These are phyloP conservation scores for Tigriopus californicus DNA, from an alignment of 2,888 invertebrate species.

Conservation along the genomic window DNA sequence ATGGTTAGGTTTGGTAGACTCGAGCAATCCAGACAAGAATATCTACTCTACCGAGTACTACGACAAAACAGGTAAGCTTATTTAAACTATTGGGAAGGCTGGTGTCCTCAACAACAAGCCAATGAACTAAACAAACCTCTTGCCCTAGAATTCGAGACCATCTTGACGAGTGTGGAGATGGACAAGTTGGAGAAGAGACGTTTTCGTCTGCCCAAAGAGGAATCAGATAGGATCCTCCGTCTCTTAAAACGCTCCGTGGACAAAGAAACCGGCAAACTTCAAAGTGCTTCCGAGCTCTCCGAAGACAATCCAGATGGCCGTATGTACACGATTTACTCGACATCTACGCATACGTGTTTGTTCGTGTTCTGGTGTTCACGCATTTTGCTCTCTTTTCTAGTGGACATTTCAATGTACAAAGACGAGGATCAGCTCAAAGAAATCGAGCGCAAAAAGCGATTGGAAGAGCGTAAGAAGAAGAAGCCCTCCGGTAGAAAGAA, in stretches of 20 bases:
- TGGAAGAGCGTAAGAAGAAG: not conserved
- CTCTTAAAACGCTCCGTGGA: conserved; percentile 64
- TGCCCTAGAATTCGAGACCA: conserved; percentile 56
- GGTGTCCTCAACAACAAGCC: no score
- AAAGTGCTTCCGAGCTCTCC: conserved; percentile 37
- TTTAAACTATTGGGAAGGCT: no score
- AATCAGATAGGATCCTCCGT: conserved; percentile 55
- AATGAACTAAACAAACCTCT: conserved; percentile 14
- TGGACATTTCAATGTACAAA: conserved; percentile 62
- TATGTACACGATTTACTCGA: no score
- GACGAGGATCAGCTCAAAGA: conserved; percentile 61
- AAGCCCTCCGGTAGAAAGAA: not conserved
- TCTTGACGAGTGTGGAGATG: conserved; percentile 62
- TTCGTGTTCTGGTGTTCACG: not conserved
- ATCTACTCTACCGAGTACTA: conserved; percentile 76
- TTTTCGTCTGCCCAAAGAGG: conserved; percentile 48
- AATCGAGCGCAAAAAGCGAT: conserved; percentile 14
- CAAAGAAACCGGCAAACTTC: conserved; percentile 49
- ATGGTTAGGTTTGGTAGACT: conserved; percentile 58
- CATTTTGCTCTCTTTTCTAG: conserved; percentile 31
- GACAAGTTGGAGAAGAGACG: conserved; percentile 49
- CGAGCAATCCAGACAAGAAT: conserved; percentile 40
- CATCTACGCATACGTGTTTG: not conserved
- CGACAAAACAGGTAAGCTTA: conserved; percentile 65
- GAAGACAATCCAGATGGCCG: conserved; percentile 70